Evolutionary conservation across 2,797 vertebrate species (phyloP).

Genomic region (Xenopus petersii): DNA sequence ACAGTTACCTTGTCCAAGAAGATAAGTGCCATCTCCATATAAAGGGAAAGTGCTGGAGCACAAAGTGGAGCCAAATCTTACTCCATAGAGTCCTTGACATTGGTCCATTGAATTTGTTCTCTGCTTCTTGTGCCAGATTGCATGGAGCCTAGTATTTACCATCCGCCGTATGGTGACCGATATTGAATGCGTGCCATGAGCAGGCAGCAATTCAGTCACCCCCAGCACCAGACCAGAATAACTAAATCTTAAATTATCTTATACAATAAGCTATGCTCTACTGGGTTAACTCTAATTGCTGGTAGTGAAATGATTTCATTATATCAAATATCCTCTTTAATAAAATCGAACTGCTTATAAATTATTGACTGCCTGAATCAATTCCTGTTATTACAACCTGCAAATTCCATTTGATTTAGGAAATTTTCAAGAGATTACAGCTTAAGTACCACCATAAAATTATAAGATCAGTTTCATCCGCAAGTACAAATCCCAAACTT

Average conservation of each 20-base stretch:
- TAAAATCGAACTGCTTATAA: slow-evolving; percentile 54
- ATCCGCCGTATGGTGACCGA: no score
- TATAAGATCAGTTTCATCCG: slow-evolving; percentile 67
- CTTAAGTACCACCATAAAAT: slow-evolving; percentile 67
- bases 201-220: background rate
- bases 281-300: slow-evolving; percentile 51
- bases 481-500: slow-evolving; percentile 63
- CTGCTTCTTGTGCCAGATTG: no score
- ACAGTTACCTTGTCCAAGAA: no score
- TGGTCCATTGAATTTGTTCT: no score
- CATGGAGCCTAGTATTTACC: no score
- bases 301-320: slow-evolving; percentile 55
- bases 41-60: no score
- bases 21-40: no score
- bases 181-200: no score
- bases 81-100: no score
- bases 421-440: slow-evolving; percentile 57
- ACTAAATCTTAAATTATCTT: background rate
- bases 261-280: slow-evolving; percentile 8
- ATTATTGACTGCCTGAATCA: slow-evolving; percentile 55
- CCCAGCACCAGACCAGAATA: background rate
- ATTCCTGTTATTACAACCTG: slow-evolving; percentile 54
- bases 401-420: slow-evolving; percentile 61
- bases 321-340: slow-evolving; percentile 60
- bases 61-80: no score